phyloP scores from a whole-genome alignment of 1,140 invertebrate genomes.

The Eriocheir sinensis region DNA sequence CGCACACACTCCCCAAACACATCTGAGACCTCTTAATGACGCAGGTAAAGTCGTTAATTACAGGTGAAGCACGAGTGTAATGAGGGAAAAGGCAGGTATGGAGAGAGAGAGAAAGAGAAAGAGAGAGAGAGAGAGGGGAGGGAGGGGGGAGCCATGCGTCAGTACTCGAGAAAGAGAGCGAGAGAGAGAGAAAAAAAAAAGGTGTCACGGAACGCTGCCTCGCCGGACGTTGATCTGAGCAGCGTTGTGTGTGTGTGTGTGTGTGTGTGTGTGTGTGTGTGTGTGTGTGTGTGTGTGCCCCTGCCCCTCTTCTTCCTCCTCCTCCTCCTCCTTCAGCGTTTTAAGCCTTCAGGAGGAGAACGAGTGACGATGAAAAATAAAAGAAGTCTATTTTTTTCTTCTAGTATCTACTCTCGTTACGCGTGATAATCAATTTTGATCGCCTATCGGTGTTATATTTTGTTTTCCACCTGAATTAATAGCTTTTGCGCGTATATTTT shows the following conservation, averaged over 20 bases:
- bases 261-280: slow-evolving; percentile 37
- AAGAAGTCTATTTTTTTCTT: no score
- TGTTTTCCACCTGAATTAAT: no score
- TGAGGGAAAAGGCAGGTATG: background rate
- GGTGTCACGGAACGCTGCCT: background rate
- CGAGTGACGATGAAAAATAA: background rate
- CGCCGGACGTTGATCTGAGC: background rate
- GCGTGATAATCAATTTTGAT: no score
- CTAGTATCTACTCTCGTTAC: no score
- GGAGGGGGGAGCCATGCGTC: background rate
- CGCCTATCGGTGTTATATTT: no score
- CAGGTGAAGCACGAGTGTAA: background rate
- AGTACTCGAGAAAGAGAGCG: no score
- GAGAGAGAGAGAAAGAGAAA: background rate
- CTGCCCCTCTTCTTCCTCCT: background rate
- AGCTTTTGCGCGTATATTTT: no score
- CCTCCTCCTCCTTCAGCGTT: background rate
- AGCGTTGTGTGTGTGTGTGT: slow-evolving; percentile 20
- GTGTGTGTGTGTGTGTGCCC: background rate
- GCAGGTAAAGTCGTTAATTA: background rate
- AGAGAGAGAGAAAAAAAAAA: background rate
- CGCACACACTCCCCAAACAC: no score
- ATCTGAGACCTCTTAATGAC: background rate
- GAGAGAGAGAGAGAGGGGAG: background rate
- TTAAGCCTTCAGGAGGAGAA: background rate